Evolutionary conservation across 53 echinoderm and acorn worm species (phyloP).

Genomic region (Actinopyga echinites): DNA sequence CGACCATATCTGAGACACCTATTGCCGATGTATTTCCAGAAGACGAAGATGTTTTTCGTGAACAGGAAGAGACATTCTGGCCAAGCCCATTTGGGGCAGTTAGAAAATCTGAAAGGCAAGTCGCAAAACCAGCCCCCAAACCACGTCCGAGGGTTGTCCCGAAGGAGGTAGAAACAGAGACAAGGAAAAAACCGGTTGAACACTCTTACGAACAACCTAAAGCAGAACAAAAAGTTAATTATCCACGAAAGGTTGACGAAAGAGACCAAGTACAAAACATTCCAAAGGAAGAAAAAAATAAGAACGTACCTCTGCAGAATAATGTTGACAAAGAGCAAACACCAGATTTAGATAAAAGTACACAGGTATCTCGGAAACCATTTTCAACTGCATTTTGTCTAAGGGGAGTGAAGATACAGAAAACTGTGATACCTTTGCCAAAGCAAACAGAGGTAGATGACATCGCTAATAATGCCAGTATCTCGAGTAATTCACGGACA

Average conservation of each 20-base stretch:
- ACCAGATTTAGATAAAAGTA: no score
- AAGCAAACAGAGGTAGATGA: neutral
- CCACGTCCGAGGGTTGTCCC: no score
- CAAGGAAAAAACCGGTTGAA: neutral
- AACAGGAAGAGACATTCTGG: neutral
- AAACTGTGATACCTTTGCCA: constrained; percentile 29
- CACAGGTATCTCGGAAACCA: neutral
- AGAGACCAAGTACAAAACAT: no score
- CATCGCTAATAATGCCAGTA: no score
- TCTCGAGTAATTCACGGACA: no score
- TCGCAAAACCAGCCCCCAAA: no score
- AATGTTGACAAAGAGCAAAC: no score
- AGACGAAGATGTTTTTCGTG: neutral
- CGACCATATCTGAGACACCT: neutral
- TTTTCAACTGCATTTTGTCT: constrained; percentile 41
- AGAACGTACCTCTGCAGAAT: no score
- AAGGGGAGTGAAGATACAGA: constrained; percentile 15
- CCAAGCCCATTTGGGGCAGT: neutral
- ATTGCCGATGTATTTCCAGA: neutral
- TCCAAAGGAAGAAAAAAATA: no score
- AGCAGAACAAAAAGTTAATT: neutral
- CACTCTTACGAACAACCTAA: neutral
- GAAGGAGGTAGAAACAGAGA: neutral
- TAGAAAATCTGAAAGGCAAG: no score
- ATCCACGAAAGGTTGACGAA: no score